These are phyloP conservation scores for Gastrophysa polygoni DNA, from an alignment of 2,888 invertebrate genomes.

Conservation along the genomic window DNA sequence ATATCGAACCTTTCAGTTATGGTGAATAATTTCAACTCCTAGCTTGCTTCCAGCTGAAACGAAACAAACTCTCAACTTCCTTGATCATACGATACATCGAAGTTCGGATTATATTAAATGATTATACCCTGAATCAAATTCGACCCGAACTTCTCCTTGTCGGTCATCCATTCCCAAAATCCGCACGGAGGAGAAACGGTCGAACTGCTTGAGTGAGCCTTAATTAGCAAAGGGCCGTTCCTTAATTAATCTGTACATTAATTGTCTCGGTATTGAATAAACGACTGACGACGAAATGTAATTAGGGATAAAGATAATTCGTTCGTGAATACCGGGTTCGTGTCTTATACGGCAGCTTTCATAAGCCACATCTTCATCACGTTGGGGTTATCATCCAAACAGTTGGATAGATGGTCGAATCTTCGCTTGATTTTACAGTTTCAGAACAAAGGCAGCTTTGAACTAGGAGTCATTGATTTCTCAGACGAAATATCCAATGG, in stretches of 20 bases:
- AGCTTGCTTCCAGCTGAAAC: too few species aligned
- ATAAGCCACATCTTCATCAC: not conserved
- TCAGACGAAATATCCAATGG: too few species aligned
- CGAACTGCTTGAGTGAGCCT: slow-evolving; percentile 3
- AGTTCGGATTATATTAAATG: not conserved
- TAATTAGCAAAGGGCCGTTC: slow-evolving; percentile 21
- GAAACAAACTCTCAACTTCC: too few species aligned
- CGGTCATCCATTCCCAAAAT: not conserved
- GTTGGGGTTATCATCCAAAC: not conserved
- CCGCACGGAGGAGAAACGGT: not conserved
- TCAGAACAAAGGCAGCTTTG: too few species aligned
- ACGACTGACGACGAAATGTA: slow-evolving; percentile 2
- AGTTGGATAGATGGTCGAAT: too few species aligned
- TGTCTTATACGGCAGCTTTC: not conserved
- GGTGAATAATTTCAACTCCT: too few species aligned
- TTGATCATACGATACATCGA: not conserved
- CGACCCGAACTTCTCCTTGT: not conserved
- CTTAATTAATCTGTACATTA: slow-evolving; percentile 19
- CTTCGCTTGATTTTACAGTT: too few species aligned
- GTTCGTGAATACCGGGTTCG: not conserved
- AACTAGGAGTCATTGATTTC: too few species aligned
- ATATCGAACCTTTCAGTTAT: too few species aligned
- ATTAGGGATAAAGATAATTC: not conserved
- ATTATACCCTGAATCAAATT: not conserved
- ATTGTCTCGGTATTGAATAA: slow-evolving; percentile 9